Conservation (phyloP, 2,888 invertebrate genomes). For the Drosophila neonasuta region DNA sequence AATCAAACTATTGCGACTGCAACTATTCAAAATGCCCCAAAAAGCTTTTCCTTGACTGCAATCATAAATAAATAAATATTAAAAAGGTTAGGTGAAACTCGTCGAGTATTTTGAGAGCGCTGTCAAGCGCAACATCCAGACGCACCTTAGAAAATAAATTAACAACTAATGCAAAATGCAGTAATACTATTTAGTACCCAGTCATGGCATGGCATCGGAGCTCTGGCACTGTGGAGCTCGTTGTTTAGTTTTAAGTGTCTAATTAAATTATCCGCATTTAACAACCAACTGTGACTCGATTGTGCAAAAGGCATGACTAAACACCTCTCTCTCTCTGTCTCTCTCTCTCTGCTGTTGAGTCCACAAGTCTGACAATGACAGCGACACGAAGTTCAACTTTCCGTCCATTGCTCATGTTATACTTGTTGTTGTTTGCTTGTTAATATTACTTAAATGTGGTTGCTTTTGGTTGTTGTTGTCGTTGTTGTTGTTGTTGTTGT, state of each 20-base stretch:
- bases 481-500: conserved; percentile 40
- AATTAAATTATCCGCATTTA: conserved; percentile 76
- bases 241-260: conserved; percentile 71
- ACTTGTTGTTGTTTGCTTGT: conserved; percentile 31
- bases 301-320: conserved; percentile 75
- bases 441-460: conserved; percentile 42
- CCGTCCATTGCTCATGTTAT: conserved; percentile 40
- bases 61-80: neutral
- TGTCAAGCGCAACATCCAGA: conserved; percentile 14
- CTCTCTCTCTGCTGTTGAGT: neutral
- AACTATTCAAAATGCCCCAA: neutral
- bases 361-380: neutral
- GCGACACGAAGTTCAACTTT: conserved; percentile 19
- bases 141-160: conserved; percentile 39
- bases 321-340: conserved; percentile 27
- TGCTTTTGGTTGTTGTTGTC: conserved; percentile 39
- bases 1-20: too few species aligned
- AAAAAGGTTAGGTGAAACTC: neutral
- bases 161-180: conserved; percentile 28
- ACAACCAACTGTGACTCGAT: conserved; percentile 69
- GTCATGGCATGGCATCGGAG: conserved; percentile 35
- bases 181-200: conserved; percentile 31
- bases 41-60: neutral
- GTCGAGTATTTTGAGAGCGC: conserved; percentile 24
- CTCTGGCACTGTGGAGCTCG: conserved; percentile 21